Percentiles rank a stretch among this genome's conserved stretches.
phyloP scores from a whole-genome alignment of 2,113 vertebrate species.

The Lutjanus erythropterus region DNA sequence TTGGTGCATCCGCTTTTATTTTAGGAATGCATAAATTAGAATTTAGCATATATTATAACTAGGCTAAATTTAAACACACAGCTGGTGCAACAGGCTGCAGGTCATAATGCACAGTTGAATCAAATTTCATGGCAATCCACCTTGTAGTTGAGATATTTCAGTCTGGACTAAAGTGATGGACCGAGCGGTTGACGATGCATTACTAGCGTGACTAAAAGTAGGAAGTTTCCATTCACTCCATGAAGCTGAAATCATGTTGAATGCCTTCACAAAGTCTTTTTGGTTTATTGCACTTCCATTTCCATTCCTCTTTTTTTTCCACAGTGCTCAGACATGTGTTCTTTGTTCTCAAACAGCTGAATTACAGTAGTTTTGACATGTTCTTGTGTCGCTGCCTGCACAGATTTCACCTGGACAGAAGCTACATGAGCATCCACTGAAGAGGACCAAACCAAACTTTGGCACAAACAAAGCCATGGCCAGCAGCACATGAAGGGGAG shows the following conservation, averaged over 20 bases:
- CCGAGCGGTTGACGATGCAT: not conserved
- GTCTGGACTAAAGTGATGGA: not conserved
- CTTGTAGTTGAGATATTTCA: not conserved
- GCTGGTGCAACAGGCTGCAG: too few relatives aligned
- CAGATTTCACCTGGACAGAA: conserved; percentile 83
- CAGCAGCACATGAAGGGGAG: conserved; percentile 83
- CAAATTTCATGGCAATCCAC: not conserved
- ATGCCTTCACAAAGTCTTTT: not conserved
- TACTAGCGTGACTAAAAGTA: not conserved
- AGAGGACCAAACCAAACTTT: conserved; percentile 86
- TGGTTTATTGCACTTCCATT: conserved; percentile 41
- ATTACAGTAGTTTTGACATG: conserved; percentile 5
- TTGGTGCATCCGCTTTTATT: too few relatives aligned
- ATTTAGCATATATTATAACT: too few relatives aligned
- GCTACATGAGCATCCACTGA: conserved; percentile 82
- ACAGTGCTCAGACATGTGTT: not conserved
- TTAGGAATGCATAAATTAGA: too few relatives aligned
- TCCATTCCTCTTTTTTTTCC: conserved; percentile 36
- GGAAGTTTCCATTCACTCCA: not conserved
- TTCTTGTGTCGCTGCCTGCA: conserved; percentile 30
- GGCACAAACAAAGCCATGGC: conserved; percentile 89
- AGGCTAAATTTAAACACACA: too few relatives aligned
- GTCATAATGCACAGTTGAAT: not conserved
- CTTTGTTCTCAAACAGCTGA: not conserved
- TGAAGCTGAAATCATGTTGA: not conserved